Evolutionary conservation across 2,797 vertebrate species (phyloP).

Genomic region (Huso huso): DNA sequence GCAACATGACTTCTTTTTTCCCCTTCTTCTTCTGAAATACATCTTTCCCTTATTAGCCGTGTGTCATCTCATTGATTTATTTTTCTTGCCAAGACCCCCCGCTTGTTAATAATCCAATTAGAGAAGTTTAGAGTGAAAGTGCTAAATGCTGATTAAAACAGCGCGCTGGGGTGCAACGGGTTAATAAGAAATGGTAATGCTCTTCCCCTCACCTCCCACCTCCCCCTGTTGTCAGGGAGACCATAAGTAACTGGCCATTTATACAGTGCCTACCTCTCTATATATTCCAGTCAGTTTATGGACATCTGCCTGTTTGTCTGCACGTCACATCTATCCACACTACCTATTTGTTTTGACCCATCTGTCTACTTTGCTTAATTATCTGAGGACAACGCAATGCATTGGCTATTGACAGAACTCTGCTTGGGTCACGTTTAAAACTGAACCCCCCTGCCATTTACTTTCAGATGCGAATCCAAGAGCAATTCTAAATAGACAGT

Average conservation of each 20-base stretch:
- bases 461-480: conserved; percentile 15
- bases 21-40: conserved; percentile 4
- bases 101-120: conserved; percentile 25
- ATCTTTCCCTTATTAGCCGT: not conserved
- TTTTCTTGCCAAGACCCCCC: conserved; percentile 22
- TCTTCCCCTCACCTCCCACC: not conserved
- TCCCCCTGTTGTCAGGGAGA: conserved; percentile 25
- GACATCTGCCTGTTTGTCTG: conserved; percentile 10
- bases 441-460: conserved; percentile 34
- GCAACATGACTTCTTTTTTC: conserved; percentile 21
- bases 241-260: conserved; percentile 30
- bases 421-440: conserved; percentile 35
- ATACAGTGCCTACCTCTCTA: conserved; percentile 36
- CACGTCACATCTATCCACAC: not conserved
- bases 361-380: conserved; percentile 38
- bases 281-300: conserved; percentile 22
- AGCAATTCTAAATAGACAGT: conserved; percentile 18
- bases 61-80: conserved; percentile 10
- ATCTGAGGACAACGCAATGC: conserved; percentile 4
- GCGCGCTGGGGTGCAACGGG: not conserved
- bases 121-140: not conserved
- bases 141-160: not conserved
- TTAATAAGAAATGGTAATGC: not conserved
- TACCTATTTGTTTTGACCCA: conserved; percentile 15
- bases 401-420: not conserved